Evolutionary conservation across 2,888 invertebrate species (phyloP).

Genomic region (Drosophila conformis): DNA sequence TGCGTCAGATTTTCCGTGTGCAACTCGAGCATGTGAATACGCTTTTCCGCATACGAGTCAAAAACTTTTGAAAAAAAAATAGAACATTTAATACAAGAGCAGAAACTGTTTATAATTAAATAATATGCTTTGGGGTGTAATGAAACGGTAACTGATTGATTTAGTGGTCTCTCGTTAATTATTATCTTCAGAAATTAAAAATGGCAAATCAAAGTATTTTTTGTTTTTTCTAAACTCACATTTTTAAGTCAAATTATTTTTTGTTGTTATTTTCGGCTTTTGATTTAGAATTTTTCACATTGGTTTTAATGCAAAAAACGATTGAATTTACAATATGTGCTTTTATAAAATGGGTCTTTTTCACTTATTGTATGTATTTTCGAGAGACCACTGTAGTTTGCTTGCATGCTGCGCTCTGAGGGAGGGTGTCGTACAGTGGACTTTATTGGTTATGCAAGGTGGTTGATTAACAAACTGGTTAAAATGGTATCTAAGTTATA

Average conservation of each 20-base stretch:
- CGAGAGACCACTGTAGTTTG: slow-evolving; percentile 7
- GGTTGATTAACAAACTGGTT: slow-evolving; percentile 25
- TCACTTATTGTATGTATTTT: neutral
- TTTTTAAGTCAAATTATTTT: neutral
- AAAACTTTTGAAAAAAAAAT: slow-evolving; percentile 63
- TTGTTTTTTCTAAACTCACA: neutral
- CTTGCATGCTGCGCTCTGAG: slow-evolving; percentile 61
- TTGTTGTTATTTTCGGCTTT: neutral
- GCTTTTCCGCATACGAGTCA: slow-evolving; percentile 79
- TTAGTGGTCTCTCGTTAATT: slow-evolving; percentile 4
- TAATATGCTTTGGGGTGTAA: slow-evolving; percentile 15
- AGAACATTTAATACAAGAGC: neutral
- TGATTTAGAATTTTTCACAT: neutral
- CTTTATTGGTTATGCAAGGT: slow-evolving; percentile 45
- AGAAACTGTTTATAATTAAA: neutral
- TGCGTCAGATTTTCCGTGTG: slow-evolving; percentile 78
- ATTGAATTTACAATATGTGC: neutral
- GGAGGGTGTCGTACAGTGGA: slow-evolving; percentile 30
- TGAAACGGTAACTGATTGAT: slow-evolving; percentile 20
- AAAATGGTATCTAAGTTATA: slow-evolving; percentile 26
- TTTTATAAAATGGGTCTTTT: neutral
- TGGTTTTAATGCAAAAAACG: neutral
- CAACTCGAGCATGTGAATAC: slow-evolving; percentile 78
- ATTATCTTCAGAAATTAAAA: neutral
- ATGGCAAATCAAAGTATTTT: neutral